Conservation (phyloP, 2,113 vertebrate species). For the Petaurus breviceps region DNA sequence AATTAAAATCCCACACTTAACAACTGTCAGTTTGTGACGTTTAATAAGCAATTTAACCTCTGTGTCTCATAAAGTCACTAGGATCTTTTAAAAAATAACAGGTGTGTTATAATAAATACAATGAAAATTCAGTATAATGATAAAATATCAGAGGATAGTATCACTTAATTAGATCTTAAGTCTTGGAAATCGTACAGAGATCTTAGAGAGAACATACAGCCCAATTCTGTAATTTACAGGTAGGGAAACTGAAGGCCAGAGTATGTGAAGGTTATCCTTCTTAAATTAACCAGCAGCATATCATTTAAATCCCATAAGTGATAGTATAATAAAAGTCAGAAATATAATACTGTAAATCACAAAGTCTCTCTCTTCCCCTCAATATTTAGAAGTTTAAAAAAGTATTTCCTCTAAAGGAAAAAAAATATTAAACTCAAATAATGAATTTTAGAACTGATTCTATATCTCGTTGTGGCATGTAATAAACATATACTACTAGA, state of each 20-base stretch:
- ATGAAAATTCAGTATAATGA: not conserved
- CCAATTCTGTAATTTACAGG: not conserved
- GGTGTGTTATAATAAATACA: not conserved
- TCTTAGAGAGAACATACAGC: not conserved
- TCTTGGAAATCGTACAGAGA: not conserved
- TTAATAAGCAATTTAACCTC: not conserved
- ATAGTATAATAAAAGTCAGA: not conserved
- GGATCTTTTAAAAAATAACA: not conserved
- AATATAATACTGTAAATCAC: no score
- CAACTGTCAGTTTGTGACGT: not conserved
- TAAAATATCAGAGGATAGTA: not conserved
- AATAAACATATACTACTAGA: not conserved
- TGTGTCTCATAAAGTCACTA: not conserved
- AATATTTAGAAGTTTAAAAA: not conserved
- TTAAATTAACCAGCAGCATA: not conserved
- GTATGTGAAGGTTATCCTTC: not conserved
- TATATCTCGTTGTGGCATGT: not conserved
- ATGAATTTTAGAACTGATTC: fast-evolving
- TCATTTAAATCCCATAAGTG: not conserved
- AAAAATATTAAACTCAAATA: not conserved
- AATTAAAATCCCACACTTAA: not conserved
- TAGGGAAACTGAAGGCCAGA: not conserved
- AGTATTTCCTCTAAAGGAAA: not conserved
- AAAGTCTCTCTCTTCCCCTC: no score
- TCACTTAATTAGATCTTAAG: not conserved